Evolutionary conservation across 2,888 invertebrate species (phyloP).

Genomic region (Acanthosepion esculentum): DNA sequence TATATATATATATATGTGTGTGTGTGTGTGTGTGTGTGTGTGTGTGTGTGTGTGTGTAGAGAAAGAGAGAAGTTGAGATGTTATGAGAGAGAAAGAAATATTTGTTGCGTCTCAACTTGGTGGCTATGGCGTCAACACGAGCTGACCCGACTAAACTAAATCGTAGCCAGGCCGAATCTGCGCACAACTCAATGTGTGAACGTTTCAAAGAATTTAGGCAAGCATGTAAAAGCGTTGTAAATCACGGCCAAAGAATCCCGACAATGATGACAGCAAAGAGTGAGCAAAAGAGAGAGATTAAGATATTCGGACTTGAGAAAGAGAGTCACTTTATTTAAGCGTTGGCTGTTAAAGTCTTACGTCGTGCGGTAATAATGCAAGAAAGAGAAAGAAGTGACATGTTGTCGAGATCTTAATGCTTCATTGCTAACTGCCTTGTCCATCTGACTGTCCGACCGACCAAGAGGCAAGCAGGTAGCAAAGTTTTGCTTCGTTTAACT

Average conservation of each 20-base stretch:
- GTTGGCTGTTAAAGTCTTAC: too few species aligned
- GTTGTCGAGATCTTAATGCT: not conserved
- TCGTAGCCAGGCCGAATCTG: not conserved
- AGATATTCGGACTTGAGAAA: not conserved
- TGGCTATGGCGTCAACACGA: not conserved
- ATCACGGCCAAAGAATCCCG: not conserved
- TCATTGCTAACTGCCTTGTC: not conserved
- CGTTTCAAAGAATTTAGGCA: not conserved
- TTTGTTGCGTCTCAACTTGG: not conserved
- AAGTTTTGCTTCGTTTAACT: not conserved
- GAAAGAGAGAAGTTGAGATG: too few species aligned
- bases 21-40: too few species aligned
- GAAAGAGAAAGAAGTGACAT: not conserved
- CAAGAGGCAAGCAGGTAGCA: not conserved
- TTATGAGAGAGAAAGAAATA: too few species aligned
- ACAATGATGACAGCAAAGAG: not conserved
- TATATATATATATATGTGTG: not conserved
- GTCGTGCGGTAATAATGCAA: not conserved
- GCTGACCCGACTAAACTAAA: not conserved
- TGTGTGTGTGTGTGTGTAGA: too few species aligned
- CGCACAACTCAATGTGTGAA: not conserved
- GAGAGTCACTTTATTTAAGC: not conserved
- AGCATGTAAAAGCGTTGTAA: slow-evolving; percentile 33
- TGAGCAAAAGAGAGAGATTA: not conserved
- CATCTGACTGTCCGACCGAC: too few species aligned